A percentile compares a stretch with the other conserved stretches of the same genome.
Evolutionary conservation across 2,888 invertebrate genomes (phyloP).

Genomic region (Baronia brevicornis): DNA sequence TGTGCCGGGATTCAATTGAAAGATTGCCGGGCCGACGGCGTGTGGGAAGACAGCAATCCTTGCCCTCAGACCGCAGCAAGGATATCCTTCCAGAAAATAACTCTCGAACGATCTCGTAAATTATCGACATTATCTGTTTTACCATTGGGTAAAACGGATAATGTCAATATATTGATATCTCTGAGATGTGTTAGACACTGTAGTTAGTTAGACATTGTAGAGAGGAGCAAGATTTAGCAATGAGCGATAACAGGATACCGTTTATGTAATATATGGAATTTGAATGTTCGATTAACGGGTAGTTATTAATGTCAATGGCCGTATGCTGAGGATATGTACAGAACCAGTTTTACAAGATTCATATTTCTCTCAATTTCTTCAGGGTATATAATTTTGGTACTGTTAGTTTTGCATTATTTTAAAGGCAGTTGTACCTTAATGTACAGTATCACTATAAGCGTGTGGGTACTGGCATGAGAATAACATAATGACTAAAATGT

Average conservation of each 20-base stretch:
- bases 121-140: slow-evolving; percentile 21
- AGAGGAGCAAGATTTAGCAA: too few relatives aligned
- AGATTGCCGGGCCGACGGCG: slow-evolving; percentile 54
- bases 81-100: slow-evolving; percentile 74
- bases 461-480: too few relatives aligned
- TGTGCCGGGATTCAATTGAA: slow-evolving; percentile 65
- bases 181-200: too few relatives aligned
- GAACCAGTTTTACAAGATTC: slow-evolving; percentile 46
- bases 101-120: slow-evolving; percentile 36
- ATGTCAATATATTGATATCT: too few relatives aligned
- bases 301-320: slow-evolving; percentile 43
- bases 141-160: slow-evolving; percentile 5
- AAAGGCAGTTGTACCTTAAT: too few relatives aligned
- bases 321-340: slow-evolving; percentile 20
- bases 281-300: slow-evolving; percentile 15
- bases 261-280: too few relatives aligned
- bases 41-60: slow-evolving; percentile 67
- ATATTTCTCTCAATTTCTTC: slow-evolving; percentile 23
- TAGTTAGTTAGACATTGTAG: too few relatives aligned
- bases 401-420: too few relatives aligned
- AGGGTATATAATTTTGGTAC: too few relatives aligned
- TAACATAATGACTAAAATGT: slow-evolving; percentile 4
- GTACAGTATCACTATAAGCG: too few relatives aligned
- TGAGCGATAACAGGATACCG: too few relatives aligned
- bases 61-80: slow-evolving; percentile 53